phyloP scores from a whole-genome alignment of 1,140 invertebrate species.

The Drosophila kepulauana region DNA sequence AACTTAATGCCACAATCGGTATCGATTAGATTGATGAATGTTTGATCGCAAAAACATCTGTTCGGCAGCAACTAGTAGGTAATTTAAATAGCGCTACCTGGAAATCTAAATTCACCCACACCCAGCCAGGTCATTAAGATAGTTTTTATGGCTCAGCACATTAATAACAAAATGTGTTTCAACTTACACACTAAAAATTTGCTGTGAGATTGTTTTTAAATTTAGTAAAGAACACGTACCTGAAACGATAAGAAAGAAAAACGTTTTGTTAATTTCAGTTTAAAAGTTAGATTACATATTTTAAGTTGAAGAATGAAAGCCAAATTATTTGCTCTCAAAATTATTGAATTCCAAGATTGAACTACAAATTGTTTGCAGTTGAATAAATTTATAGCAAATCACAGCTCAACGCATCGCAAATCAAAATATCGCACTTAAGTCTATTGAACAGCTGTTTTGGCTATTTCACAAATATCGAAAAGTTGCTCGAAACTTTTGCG shows the following conservation, averaged over 20 bases:
- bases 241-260: constrained; percentile 27
- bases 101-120: constrained; percentile 29
- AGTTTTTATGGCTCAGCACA: constrained; percentile 35
- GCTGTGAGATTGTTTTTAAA: constrained; percentile 11
- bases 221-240: constrained; percentile 41
- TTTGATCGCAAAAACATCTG: constrained; percentile 41
- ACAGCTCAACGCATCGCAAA: not conserved
- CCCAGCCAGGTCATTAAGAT: constrained; percentile 20
- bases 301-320: not conserved
- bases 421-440: not conserved
- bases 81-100: constrained; percentile 46
- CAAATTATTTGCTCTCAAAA: not conserved
- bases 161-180: constrained; percentile 41
- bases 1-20: constrained; percentile 30
- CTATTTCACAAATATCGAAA: constrained; percentile 1
- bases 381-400: constrained; percentile 32
- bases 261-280: constrained; percentile 6
- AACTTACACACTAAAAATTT: constrained; percentile 33
- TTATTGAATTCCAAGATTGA: no score
- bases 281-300: not conserved
- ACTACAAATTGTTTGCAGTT: not conserved
- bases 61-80: constrained; percentile 14
- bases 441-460: constrained; percentile 32
- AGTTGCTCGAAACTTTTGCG: not conserved
- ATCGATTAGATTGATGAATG: constrained; percentile 40